These are phyloP conservation scores for Monochamus alternatus DNA, from an alignment of 2,888 invertebrate species.

Conservation along the genomic window DNA sequence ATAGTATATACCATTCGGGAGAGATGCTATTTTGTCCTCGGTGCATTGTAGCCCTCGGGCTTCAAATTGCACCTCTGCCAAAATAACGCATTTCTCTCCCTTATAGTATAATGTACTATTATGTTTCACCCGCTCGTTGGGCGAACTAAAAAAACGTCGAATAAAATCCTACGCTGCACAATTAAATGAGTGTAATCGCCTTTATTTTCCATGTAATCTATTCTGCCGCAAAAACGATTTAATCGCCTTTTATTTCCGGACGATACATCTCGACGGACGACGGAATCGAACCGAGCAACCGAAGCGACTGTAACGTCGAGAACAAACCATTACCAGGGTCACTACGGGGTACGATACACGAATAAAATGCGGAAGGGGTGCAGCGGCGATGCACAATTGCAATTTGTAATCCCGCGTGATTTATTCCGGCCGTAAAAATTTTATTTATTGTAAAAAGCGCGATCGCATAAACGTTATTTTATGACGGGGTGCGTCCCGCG, in stretches of 20 bases:
- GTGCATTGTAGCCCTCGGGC: too few relatives aligned
- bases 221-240: not conserved
- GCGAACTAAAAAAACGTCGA: not conserved
- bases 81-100: too few relatives aligned
- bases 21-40: too few relatives aligned
- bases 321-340: conserved; percentile 20
- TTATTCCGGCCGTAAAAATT: conserved; percentile 45
- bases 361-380: conserved; percentile 20
- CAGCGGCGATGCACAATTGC: conserved; percentile 42
- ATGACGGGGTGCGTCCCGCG: conserved; percentile 5
- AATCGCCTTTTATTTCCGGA: not conserved
- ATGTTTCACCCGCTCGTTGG: too few relatives aligned
- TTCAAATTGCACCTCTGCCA: too few relatives aligned
- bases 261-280: not conserved
- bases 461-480: conserved; percentile 23
- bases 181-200: not conserved
- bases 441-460: conserved; percentile 41
- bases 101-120: too few relatives aligned
- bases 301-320: conserved; percentile 22
- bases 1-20: too few relatives aligned
- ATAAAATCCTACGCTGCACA: not conserved
- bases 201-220: not conserved
- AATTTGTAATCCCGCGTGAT: conserved; percentile 46
- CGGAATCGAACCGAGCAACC: conserved; percentile 6
- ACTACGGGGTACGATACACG: conserved; percentile 8